Percentiles rank a stretch among this genome's conserved stretches.
phyloP scores from a whole-genome alignment of 2,888 invertebrate genomes.

The Adelphocoris suturalis region DNA sequence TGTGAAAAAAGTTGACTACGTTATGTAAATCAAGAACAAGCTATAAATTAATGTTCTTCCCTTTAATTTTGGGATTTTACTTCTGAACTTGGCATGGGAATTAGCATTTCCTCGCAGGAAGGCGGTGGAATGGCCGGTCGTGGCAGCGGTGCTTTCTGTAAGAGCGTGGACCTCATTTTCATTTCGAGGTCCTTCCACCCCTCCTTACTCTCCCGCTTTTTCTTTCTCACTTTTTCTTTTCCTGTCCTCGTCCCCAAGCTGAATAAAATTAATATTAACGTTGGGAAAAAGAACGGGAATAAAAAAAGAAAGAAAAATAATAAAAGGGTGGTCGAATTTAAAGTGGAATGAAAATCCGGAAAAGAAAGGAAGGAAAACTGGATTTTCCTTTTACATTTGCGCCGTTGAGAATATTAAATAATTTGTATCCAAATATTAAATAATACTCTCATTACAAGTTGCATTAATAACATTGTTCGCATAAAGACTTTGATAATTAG shows the following conservation, averaged over 20 bases:
- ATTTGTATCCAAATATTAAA: not conserved
- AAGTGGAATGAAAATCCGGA: not conserved
- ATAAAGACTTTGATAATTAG: too few relatives aligned
- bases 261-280: slow-evolving; percentile 36
- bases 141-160: not conserved
- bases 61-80: slow-evolving; percentile 6
- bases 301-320: not conserved
- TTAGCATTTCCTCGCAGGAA: slow-evolving; percentile 30
- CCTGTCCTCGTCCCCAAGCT: slow-evolving; percentile 16
- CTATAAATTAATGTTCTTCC: slow-evolving; percentile 38
- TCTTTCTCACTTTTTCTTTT: not conserved
- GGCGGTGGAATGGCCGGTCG: not conserved
- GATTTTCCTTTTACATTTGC: not conserved
- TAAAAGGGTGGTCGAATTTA: not conserved
- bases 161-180: slow-evolving; percentile 32
- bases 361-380: not conserved
- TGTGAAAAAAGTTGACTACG: slow-evolving; percentile 6
- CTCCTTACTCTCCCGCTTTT: not conserved
- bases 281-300: not conserved
- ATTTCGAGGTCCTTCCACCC: not conserved
- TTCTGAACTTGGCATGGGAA: not conserved
- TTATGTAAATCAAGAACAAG: slow-evolving; percentile 30
- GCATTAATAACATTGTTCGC: too few relatives aligned
- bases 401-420: not conserved
- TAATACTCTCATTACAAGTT: too few relatives aligned